These are phyloP conservation scores for Galbula dea DNA, from an alignment of 2,113 vertebrate species.

Conservation along the genomic window DNA sequence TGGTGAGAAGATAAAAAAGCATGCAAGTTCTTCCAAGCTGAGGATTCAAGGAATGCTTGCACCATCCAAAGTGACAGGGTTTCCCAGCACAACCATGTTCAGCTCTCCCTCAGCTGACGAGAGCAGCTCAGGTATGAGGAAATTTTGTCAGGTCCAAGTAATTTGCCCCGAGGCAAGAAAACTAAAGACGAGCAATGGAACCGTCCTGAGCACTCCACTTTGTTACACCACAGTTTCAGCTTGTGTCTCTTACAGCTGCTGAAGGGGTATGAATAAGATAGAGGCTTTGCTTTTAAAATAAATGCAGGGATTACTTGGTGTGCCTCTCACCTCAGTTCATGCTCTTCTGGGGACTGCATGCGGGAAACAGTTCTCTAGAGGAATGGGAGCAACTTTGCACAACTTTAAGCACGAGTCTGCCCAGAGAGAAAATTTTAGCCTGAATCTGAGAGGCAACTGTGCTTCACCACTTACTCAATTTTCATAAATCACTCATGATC, in stretches of 20 bases:
- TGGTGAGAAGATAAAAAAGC: not conserved
- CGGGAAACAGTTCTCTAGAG: not conserved
- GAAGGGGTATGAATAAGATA: not conserved
- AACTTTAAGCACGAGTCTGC: not conserved
- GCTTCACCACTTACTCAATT: not conserved
- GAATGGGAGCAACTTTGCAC: not conserved
- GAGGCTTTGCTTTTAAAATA: not conserved
- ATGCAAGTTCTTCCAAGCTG: not conserved
- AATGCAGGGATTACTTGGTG: not conserved
- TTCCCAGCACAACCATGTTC: not conserved
- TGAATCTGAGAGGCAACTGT: not conserved
- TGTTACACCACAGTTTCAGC: not conserved
- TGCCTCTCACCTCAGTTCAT: not conserved
- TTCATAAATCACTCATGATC: slow-evolving; percentile 24
- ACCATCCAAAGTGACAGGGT: not conserved
- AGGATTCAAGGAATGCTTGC: not conserved
- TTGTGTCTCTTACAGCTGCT: not conserved
- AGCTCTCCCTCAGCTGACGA: not conserved
- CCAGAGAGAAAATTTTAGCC: not conserved
- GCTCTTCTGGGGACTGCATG: not conserved
- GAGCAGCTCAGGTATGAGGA: not conserved
- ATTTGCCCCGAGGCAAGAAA: not conserved
- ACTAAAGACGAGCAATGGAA: not conserved
- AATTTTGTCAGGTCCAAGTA: not conserved
- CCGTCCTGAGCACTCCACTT: not conserved